Base-by-base conservation (phyloP, 2,797 vertebrate genomes). In the Myotis vivesi region DNA sequence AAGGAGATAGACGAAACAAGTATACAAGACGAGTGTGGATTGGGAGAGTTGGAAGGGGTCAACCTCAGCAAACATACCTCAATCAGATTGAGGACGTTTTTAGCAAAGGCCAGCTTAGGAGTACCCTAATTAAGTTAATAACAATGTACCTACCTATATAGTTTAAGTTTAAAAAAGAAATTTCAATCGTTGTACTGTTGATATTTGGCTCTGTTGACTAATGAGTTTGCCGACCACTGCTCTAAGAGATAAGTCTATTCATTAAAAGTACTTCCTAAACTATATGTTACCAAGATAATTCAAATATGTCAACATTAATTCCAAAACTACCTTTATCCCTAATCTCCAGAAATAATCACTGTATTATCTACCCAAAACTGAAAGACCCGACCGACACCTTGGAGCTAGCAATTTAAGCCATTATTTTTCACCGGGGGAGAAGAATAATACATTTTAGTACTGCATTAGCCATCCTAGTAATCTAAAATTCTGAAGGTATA, bases 401-500 rank as follows among this genome's bases (percentile, higher is more conserved):
- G 30, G 17, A 87, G 72, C 44, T 55, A 92, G 71, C 59, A 84
- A 91, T 53, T 92, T 68, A 75, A 59, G 19, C 53, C 41, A 79
- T 64, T 44, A 81, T 64, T 92, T 92, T 87, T 83, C 66, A 86
- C 11, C 0, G 0, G 25, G 22, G 0, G 2, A 3, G 49, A 62
- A 85, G 76, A 41, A 57, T 2, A 72, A 64, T 1, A 66, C 46
- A 59, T 69, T 91, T 82, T 41, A 44, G 8, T 57, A 79, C 41
- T 86, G 4, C 36, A 84, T 59, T 84, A 57, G 19, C 36, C 16
- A 82, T 44, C 6, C 33, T 83, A 93, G 55, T 46, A 94, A 91
- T 79, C 59, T 79, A 95, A 89, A 94, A 87, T 76, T 96, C 75
- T 87, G 30, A 89, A 84, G 8, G 17, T 9, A 59, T 64, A 87